phyloP scores from a whole-genome alignment of 2,113 vertebrate species.

The Prolemur simus region DNA sequence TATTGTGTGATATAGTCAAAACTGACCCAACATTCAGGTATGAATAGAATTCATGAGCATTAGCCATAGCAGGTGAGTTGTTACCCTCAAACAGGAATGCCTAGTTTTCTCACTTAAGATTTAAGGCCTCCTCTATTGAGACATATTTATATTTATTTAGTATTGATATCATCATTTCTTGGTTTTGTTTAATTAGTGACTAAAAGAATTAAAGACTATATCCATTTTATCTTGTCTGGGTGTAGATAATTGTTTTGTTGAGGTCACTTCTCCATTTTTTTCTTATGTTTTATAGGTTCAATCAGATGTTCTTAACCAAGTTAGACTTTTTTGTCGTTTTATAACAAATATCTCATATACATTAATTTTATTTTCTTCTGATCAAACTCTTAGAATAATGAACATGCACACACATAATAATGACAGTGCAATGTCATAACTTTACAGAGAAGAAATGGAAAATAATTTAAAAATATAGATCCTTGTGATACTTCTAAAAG shows the following conservation, averaged over 20 bases:
- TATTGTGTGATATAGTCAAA: not conserved
- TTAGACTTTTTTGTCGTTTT: not conserved
- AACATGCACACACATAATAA: not conserved
- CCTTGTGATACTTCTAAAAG: not conserved
- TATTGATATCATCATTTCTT: not conserved
- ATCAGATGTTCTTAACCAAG: not conserved
- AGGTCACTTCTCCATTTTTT: not conserved
- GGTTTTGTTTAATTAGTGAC: slow-evolving; percentile 2
- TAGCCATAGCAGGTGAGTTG: not conserved
- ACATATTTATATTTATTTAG: slow-evolving; percentile 3
- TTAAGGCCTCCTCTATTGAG: not conserved
- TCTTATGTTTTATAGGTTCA: not conserved
- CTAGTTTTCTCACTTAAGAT: not conserved
- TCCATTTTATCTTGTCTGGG: not conserved
- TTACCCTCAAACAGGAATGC: not conserved
- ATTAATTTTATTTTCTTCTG: not conserved
- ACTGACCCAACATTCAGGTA: not conserved
- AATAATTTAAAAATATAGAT: not conserved
- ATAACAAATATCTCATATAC: not conserved
- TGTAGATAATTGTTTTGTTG: not conserved
- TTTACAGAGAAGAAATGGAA: not conserved
- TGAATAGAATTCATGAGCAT: not conserved
- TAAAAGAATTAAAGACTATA: not conserved
- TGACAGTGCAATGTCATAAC: not conserved
- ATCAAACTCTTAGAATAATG: not conserved